Base-by-base conservation (phyloP, 35 echinoderm and acorn worm species). In the Hemicentrotus pulcherrimus region DNA sequence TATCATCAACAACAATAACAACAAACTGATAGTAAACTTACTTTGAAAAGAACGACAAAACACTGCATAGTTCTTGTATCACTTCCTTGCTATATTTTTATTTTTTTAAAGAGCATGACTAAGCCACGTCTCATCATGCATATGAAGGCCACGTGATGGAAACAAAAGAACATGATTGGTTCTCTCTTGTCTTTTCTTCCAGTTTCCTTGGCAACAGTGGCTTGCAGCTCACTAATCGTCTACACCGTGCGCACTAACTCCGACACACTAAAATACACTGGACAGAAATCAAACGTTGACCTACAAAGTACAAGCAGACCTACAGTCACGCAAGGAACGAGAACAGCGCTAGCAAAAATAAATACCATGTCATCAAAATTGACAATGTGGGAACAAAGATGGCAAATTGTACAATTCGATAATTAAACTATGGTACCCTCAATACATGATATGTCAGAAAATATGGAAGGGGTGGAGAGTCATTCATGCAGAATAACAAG, bases 31-130 rank as follows among this genome's bases (percentile, higher is more conserved):
- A 55, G 50, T 14, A 13, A 55, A 15, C 10, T 14, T 2, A 55
- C 50, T 55, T 55, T 55, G 50, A 55, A 78, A 78, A 7, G 28
- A 78, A 5, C 6, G 24, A 28, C 65, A 78, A 28, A 28, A 78
- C 65, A 78, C 19, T 78, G 2, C 19, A 6, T 32, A 28, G 9
- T 90, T 35, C 88, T 90, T 33, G 46, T 90, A 45, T 90, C 88
- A 90, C 9, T 47, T 90, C 46, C 24, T 47, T 45, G 88, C 88
- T 90, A 90, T 90, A 90, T 90, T 90, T 90, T 90, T 18, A 11
- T 78, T 78, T 78, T 70, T 78, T 78, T 70, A 65, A 78, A 90
- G 88, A 90, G 88, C 88, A 90, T 90, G 88, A 90, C 88, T 90
- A 45, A n/a, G 88, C 88, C 88, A 90, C 88, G 32, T 90, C 88